Conservation (phyloP, 2,113 vertebrate species). For the Callopanchax toddi region DNA sequence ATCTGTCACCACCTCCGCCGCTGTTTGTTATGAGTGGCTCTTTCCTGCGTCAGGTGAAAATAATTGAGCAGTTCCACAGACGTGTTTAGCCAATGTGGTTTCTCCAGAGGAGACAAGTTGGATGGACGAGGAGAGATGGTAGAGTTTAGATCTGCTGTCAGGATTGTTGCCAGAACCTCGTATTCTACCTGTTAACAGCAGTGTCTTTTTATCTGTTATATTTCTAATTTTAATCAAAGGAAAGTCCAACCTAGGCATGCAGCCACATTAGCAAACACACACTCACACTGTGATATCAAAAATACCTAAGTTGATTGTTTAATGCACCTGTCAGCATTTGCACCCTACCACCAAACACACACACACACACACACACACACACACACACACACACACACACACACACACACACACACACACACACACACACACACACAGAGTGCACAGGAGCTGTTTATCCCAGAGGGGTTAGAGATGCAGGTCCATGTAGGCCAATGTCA, state of each 20-base stretch:
- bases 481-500: conserved; percentile 82
- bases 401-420: conserved; percentile 7
- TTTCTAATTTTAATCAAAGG: no score
- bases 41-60: conserved; percentile 80
- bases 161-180: conserved; percentile 48
- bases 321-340: conserved; percentile 69
- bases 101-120: conserved; percentile 31
- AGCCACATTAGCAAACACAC: conserved; percentile 2
- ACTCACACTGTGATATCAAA: conserved; percentile 28
- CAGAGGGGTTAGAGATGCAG: conserved; percentile 80
- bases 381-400: no score
- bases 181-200: no score
- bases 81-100: conserved; percentile 45
- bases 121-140: conserved; percentile 23
- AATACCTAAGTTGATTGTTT: conserved; percentile 38
- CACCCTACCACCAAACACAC: neutral
- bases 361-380: neutral
- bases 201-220: conserved; percentile 36
- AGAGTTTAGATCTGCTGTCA: conserved; percentile 39
- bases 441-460: conserved; percentile 89
- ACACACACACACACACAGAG: conserved; percentile 39
- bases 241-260: neutral
- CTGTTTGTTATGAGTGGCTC: conserved; percentile 76
- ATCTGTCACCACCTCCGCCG: conserved; percentile 75
- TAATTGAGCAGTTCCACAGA: conserved; percentile 65